These are phyloP conservation scores for Aphrophora alni DNA, from an alignment of 2,888 invertebrate species.

Conservation along the genomic window DNA sequence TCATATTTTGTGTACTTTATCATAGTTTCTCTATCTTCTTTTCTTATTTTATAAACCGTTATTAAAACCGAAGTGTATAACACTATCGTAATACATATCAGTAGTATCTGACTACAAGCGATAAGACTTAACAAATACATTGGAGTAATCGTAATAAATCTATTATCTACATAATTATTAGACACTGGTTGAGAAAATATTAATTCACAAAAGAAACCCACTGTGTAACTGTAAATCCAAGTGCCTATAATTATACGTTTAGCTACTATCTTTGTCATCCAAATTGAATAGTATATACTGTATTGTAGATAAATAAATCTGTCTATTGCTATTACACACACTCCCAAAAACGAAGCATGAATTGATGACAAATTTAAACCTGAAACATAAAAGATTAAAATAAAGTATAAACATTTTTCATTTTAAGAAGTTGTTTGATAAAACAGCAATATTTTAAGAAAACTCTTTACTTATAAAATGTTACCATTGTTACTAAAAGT, in stretches of 20 bases:
- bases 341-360: not conserved
- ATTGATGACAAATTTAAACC: not conserved
- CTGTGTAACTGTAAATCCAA: not conserved
- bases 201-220: not conserved
- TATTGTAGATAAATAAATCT: not conserved
- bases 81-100: not conserved
- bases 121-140: not conserved
- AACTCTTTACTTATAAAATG: too few relatives aligned
- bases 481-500: too few relatives aligned
- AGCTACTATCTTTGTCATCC: not conserved
- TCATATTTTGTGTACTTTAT: not conserved
- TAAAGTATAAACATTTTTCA: too few relatives aligned
- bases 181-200: not conserved
- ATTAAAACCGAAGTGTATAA: not conserved
- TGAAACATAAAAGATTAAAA: not conserved
- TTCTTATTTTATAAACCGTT: not conserved
- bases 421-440: too few relatives aligned
- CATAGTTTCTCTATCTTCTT: not conserved
- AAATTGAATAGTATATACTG: not conserved
- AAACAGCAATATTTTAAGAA: too few relatives aligned
- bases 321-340: not conserved
- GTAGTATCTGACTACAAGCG: not conserved
- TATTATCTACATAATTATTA: not conserved
- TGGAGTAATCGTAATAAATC: not conserved
- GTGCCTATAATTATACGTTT: not conserved